Percentiles rank a stretch among this genome's conserved stretches.
phyloP scores from a whole-genome alignment of 2,113 vertebrate genomes.

The Ptilorrhoa leucosticta region DNA sequence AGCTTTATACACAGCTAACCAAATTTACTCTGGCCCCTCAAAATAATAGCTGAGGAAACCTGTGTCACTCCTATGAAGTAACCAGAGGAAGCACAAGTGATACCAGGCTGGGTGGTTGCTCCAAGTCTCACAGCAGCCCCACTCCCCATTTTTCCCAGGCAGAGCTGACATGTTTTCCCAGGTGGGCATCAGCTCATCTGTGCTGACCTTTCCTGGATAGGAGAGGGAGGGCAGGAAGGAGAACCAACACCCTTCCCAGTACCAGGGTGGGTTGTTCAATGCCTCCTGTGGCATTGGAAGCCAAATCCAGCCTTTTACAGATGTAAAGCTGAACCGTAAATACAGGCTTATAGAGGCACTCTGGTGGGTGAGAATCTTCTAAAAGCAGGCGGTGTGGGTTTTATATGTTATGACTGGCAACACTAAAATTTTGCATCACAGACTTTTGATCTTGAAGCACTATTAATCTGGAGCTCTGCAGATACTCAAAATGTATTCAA shows the following conservation, averaged over 20 bases:
- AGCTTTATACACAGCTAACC: not conserved
- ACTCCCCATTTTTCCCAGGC: not conserved
- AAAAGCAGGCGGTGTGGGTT: not conserved
- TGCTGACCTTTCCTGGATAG: fast-evolving
- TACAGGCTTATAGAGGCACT: not conserved
- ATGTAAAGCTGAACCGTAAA: not conserved
- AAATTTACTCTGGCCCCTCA: not conserved
- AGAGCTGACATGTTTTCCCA: not conserved
- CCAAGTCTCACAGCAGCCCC: too few relatives aligned
- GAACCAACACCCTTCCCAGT: not conserved
- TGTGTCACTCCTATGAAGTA: not conserved
- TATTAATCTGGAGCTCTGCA: conserved; percentile 3
- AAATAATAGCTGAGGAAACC: not conserved
- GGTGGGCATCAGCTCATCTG: not conserved
- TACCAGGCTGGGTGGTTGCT: fast-evolving
- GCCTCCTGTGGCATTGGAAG: fast-evolving
- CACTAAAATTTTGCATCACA: conserved; percentile 15
- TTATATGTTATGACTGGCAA: conserved; percentile 8
- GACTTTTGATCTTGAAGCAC: conserved; percentile 17
- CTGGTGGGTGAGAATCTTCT: not conserved
- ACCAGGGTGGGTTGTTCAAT: fast-evolving
- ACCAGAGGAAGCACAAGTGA: fast-evolving
- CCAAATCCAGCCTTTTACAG: not conserved
- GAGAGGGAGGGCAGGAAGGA: not conserved
- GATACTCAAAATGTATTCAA: not conserved